phyloP scores from a whole-genome alignment of 2,113 vertebrate species.

The Syrmaticus mikado region DNA sequence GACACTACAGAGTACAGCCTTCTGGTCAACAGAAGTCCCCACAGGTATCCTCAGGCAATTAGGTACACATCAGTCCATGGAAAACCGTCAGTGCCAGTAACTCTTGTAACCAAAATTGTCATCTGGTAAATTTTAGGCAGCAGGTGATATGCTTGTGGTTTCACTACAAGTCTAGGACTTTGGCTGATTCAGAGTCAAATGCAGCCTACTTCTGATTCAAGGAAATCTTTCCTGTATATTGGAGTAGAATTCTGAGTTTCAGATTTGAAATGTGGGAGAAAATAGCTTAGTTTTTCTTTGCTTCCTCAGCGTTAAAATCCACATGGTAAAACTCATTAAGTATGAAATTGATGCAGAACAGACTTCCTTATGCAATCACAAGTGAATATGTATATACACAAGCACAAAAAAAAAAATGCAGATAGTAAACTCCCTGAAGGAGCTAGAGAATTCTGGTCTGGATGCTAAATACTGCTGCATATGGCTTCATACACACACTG shows the following conservation, averaged over 20 bases:
- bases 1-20: background rate
- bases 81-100: background rate
- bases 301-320: background rate
- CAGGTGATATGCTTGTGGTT: background rate
- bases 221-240: background rate
- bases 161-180: background rate
- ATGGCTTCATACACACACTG: background rate
- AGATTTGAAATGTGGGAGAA: background rate
- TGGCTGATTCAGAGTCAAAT: background rate
- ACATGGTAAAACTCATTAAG: background rate
- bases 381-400: background rate
- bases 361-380: background rate
- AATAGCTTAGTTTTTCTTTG: background rate
- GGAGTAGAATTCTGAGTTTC: background rate
- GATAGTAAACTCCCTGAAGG: background rate
- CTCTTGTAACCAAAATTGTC: background rate
- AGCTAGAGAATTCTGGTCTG: background rate
- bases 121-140: background rate
- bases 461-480: background rate
- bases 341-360: background rate
- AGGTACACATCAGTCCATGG: background rate
- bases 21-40: background rate
- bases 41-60: background rate
- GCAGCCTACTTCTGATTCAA: background rate
- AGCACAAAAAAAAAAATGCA: background rate